Percentiles rank a stretch among this genome's conserved stretches.
Evolutionary conservation across 2,113 vertebrate genomes (phyloP).

Genomic region (Fregetta grallaria): DNA sequence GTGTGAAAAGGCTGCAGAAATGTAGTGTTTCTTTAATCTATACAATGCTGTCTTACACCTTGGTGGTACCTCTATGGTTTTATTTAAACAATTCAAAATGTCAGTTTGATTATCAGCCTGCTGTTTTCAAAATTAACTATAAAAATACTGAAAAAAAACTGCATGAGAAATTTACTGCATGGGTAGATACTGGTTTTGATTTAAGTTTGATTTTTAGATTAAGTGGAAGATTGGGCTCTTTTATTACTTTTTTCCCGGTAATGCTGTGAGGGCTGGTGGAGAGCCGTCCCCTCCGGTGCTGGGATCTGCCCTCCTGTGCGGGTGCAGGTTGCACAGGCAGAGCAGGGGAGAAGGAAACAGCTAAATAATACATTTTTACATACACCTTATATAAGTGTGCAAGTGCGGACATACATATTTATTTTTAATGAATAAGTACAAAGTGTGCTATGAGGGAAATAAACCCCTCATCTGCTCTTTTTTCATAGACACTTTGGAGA

Average conservation of each 20-base stretch:
- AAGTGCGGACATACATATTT: not conserved
- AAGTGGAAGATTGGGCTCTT: not conserved
- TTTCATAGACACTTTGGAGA: not conserved
- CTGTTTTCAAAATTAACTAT: not conserved
- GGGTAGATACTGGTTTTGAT: not conserved
- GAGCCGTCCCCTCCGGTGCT: fast-evolving
- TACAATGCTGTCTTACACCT: not conserved
- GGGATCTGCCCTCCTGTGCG: not conserved
- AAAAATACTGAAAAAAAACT: not conserved
- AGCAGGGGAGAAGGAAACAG: not conserved
- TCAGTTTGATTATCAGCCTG: not conserved
- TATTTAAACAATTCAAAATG: not conserved
- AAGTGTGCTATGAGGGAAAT: not conserved
- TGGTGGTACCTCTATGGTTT: not conserved
- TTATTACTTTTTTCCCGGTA: not conserved
- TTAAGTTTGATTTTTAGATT: not conserved
- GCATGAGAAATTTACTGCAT: not conserved
- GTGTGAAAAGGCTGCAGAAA: not conserved
- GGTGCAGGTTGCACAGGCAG: not conserved
- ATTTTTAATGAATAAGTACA: not conserved
- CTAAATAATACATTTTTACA: not conserved
- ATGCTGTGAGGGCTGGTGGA: not conserved
- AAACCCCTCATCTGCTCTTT: not conserved
- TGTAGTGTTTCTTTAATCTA: not conserved
- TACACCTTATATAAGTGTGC: not conserved